These are phyloP conservation scores for Rhabdornis inornatus DNA, from an alignment of 2,113 vertebrate species.

Conservation along the genomic window DNA sequence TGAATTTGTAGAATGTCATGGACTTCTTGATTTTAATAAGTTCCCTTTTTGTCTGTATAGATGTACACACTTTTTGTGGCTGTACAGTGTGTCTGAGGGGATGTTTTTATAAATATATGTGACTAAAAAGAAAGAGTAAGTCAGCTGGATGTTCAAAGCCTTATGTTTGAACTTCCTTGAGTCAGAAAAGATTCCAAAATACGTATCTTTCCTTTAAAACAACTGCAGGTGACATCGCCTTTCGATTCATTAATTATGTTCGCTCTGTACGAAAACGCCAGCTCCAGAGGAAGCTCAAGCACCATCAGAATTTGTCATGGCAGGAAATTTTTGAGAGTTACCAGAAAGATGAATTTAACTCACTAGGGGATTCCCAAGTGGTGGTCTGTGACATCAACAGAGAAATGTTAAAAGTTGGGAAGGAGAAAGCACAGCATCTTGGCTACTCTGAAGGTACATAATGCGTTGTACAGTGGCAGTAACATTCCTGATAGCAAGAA, in stretches of 20 bases:
- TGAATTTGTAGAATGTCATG: neutral
- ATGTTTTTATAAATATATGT: neutral
- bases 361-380: slow-evolving; percentile 68
- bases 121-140: neutral
- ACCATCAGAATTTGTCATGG: slow-evolving; percentile 84
- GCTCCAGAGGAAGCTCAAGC: slow-evolving; percentile 51
- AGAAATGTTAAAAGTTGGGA: slow-evolving; percentile 94
- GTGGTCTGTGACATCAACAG: slow-evolving; percentile 96
- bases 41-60: neutral
- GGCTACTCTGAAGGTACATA: slow-evolving; percentile 80
- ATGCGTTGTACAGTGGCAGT: neutral
- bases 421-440: slow-evolving; percentile 74
- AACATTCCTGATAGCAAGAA: neutral
- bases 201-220: neutral
- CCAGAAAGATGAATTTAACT: slow-evolving; percentile 30
- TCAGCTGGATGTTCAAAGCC: neutral
- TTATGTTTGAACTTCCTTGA: neutral
- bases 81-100: neutral
- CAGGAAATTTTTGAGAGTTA: slow-evolving; percentile 82
- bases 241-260: slow-evolving; percentile 90
- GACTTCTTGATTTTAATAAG: neutral
- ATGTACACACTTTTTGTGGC: neutral
- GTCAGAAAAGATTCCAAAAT: neutral
- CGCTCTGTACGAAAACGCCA: slow-evolving; percentile 66
- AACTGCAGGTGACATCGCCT: slow-evolving; percentile 88